phyloP scores from a whole-genome alignment of 1,140 invertebrate genomes.

The Drosophila tropicalis region DNA sequence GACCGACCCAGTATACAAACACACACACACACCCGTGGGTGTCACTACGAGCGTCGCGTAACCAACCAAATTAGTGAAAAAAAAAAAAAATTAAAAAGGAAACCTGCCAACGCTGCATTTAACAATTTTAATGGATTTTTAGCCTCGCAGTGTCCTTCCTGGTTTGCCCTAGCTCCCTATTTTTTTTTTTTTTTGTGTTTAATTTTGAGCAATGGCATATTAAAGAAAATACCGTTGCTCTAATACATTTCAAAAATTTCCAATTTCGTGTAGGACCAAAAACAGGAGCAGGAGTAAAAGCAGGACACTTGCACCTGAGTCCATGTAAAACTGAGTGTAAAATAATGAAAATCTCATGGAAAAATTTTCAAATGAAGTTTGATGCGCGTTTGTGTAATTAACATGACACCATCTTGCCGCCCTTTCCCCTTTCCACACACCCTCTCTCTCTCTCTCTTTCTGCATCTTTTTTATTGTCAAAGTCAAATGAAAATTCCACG shows the following conservation, averaged over 20 bases:
- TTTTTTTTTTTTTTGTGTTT: conserved; percentile 29
- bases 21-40: conserved; percentile 23
- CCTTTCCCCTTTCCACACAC: no score
- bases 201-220: conserved; percentile 36
- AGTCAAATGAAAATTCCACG: conserved; percentile 74
- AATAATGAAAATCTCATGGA: conserved; percentile 2
- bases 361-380: conserved; percentile 12
- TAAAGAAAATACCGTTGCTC: conserved; percentile 3
- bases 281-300: not conserved
- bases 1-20: conserved; percentile 49
- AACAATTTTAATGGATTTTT: conserved; percentile 75
- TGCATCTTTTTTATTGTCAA: conserved; percentile 65
- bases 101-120: conserved; percentile 73
- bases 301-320: not conserved
- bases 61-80: conserved; percentile 72
- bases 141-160: conserved; percentile 22
- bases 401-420: conserved; percentile 5
- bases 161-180: conserved; percentile 5
- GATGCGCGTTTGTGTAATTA: conserved; percentile 14
- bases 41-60: conserved; percentile 10
- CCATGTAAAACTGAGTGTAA: not conserved
- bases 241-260: not conserved
- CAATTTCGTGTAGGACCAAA: not conserved
- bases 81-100: conserved; percentile 47
- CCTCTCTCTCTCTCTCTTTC: no score